Evolutionary conservation across 2,113 vertebrate species (phyloP), one percentile per base, ranked within the genome.

Genomic region (Gadus macrocephalus): DNA sequence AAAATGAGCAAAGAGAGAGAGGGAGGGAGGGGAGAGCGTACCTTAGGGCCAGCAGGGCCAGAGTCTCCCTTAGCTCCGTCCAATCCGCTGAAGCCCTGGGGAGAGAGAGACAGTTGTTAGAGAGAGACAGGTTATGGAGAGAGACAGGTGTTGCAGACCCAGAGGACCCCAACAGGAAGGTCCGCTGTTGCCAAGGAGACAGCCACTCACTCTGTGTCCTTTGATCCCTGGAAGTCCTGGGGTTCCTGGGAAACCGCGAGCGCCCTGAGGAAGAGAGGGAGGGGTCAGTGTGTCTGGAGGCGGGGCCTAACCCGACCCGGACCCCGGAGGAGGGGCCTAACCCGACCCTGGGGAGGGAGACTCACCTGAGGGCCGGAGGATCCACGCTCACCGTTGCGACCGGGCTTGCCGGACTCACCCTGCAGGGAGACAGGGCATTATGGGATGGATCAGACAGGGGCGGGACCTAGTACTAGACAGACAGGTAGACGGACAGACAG

Each of bases 331-430:
- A 25, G 25, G 25, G 25, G 25, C 25, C 25, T 25, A 25, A 25
- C 25, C 25, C 25, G 25, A 25, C 25, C 25, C 25, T 3, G 25
- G 25, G 2, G 25, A 25, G 2, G 31, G 4, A 35, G 31, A 74
- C 90, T 92, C 80, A 99, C 97, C 96, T 99, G 97, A 78, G 97
- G 91, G 22, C 97, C 97, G 0, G 96, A 68, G 69, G 97, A 90
- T 71, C 97, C 97, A 0, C 97, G 95, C 78, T 98, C 97, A 70
- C 97, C 97, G 0, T 73, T 25, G 3, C 96, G 96, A 64, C 97
- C 97, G 1, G 96, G 94, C 70, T 98, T 98, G 78, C 97, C 97
- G 91, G 96, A 92, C 93, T 99, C 97, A 87, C 97, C 97, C 97
- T 98, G 69, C 4, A 35, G 31, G 31, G 31, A 35, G 31, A 35